These are phyloP conservation scores for Poecilobothrus nobilitatus DNA, from an alignment of 2,888 invertebrate species.

Conservation along the genomic window DNA sequence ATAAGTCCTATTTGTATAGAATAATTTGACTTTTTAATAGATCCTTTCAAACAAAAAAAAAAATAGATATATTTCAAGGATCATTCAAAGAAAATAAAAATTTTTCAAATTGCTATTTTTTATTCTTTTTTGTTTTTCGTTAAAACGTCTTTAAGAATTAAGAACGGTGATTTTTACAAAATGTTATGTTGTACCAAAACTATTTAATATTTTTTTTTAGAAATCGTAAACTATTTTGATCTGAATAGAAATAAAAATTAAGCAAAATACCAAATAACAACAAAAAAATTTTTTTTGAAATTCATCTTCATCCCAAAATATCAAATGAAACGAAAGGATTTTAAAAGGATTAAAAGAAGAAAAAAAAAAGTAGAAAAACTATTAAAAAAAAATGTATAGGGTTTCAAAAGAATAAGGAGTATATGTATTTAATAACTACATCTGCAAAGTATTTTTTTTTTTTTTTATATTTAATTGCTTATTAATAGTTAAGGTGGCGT, in stretches of 20 bases:
- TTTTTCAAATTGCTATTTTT: background rate
- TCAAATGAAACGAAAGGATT: constrained; percentile 1
- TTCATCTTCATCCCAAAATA: background rate
- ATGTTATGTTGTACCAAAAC: no score
- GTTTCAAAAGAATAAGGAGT: background rate
- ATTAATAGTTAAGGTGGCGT: constrained; percentile 6
- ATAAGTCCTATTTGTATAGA: no score
- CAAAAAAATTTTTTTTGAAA: background rate
- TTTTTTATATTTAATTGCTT: background rate
- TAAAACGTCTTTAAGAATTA: background rate
- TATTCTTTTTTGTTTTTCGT: background rate
- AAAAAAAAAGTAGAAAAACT: background rate
- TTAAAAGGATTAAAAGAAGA: background rate
- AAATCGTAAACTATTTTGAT: no score
- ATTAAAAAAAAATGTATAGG: background rate
- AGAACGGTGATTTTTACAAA: background rate
- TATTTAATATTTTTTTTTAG: background rate
- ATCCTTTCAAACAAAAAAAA: background rate
- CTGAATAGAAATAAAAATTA: no score
- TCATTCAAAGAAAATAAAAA: background rate
- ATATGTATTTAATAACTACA: background rate
- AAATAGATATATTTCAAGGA: background rate
- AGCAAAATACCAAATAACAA: background rate
- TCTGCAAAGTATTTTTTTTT: background rate
- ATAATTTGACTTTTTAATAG: background rate